phyloP scores from a whole-genome alignment of 2,797 vertebrate species.

The Neostethus bicornis region DNA sequence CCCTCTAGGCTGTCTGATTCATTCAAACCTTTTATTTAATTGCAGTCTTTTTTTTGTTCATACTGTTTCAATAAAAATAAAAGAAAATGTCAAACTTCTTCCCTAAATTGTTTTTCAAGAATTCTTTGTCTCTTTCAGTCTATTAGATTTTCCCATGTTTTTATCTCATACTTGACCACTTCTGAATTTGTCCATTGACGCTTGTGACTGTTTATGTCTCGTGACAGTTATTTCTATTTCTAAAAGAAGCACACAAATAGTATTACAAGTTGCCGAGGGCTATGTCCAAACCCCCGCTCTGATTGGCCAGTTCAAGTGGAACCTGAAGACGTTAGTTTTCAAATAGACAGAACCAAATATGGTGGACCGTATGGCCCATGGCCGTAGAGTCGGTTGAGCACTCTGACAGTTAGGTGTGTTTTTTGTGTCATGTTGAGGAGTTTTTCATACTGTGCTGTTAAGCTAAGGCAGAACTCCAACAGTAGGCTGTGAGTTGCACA shows the following conservation, averaged over 20 bases:
- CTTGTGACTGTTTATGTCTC: constrained; percentile 38
- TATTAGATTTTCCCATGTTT: constrained; percentile 36
- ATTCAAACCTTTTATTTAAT: constrained; percentile 81
- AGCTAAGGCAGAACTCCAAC: constrained; percentile 65
- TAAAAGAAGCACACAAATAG: constrained; percentile 28
- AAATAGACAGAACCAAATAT: constrained; percentile 65
- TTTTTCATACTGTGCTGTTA: constrained; percentile 68
- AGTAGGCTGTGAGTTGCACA: constrained; percentile 68
- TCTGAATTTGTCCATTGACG: constrained; percentile 22
- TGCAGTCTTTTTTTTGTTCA: constrained; percentile 81
- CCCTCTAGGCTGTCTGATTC: constrained; percentile 63
- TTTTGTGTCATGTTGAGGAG: constrained; percentile 67
- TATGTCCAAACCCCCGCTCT: constrained; percentile 32
- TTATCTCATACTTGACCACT: constrained; percentile 31
- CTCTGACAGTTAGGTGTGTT: constrained; percentile 70
- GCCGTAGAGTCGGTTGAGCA: constrained; percentile 62
- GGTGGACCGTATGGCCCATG: constrained; percentile 40
- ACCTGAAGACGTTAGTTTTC: constrained; percentile 4
- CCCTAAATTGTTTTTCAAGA: constrained; percentile 14
- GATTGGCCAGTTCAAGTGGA: constrained; percentile 61
- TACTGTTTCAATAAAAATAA: constrained; percentile 83
- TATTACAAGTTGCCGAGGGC: constrained; percentile 38
- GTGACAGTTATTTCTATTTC: constrained; percentile 47
- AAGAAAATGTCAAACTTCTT: constrained; percentile 41
- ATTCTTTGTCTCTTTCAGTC: constrained; percentile 25